Percentiles rank a stretch among this genome's conserved stretches.
phyloP scores from a whole-genome alignment of 2,797 vertebrate genomes.

The Orientallactaga sibirica region DNA sequence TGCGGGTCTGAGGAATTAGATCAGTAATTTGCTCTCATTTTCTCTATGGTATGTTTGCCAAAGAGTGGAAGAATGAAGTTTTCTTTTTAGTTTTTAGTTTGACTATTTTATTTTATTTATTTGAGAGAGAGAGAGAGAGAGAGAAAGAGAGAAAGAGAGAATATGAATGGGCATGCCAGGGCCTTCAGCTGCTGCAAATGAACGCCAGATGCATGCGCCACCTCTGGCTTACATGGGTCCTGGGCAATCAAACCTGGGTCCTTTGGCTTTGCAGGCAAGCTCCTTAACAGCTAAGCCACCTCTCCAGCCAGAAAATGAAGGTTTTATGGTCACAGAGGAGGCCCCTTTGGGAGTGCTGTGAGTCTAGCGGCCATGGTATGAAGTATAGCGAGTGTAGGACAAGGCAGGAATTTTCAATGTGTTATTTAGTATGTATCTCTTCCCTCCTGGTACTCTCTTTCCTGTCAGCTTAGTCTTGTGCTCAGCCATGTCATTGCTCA shows the following conservation, averaged over 20 bases:
- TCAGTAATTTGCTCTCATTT: conserved; percentile 37
- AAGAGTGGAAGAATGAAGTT: background rate
- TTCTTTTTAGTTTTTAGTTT: no score
- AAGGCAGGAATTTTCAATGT: background rate
- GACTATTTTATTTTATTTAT: no score
- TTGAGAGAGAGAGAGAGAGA: no score
- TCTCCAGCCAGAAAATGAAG: background rate
- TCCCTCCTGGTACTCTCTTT: conserved; percentile 22
- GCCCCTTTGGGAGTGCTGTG: background rate
- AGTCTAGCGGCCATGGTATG: background rate
- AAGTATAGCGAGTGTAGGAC: background rate
- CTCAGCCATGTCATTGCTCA: background rate
- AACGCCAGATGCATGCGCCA: no score
- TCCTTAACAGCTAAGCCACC: no score
- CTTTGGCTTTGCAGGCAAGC: no score
- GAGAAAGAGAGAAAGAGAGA: no score
- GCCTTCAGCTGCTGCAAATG: no score
- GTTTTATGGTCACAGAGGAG: background rate
- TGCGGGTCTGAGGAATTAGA: background rate
- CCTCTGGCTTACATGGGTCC: no score
- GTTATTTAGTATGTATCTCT: background rate
- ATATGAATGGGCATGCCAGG: no score
- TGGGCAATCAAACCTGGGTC: no score
- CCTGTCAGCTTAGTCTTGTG: background rate
- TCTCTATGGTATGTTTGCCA: conserved; percentile 1